Conservation (phyloP, 2,113 vertebrate genomes). For the Australoheros scitulus region DNA sequence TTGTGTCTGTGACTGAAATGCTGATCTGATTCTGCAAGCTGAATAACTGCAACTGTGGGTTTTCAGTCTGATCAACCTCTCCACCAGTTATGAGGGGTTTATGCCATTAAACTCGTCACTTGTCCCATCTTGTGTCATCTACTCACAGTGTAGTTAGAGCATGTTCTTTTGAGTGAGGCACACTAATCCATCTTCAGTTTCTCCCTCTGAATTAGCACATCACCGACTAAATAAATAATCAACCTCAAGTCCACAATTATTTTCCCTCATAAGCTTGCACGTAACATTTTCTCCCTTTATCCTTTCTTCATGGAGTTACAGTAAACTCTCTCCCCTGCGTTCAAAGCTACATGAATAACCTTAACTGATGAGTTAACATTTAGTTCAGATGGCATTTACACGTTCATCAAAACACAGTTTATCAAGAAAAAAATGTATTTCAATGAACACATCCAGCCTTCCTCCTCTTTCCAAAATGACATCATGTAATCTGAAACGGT, state of each 20-base stretch:
- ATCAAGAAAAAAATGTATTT: slow-evolving; percentile 33
- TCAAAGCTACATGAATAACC: slow-evolving; percentile 11
- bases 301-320: neutral
- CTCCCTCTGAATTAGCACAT: neutral
- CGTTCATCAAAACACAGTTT: slow-evolving; percentile 44
- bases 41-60: neutral
- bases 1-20: neutral
- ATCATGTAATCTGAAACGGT: slow-evolving; percentile 77
- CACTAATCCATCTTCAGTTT: neutral
- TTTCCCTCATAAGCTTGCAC: neutral
- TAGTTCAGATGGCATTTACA: slow-evolving; percentile 43
- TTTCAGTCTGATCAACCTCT: neutral
- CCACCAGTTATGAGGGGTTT: neutral
- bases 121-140: neutral
- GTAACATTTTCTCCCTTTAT: neutral
- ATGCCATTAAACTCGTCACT: neutral
- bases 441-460: neutral
- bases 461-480: slow-evolving; percentile 66
- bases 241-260: neutral
- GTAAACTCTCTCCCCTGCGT: neutral
- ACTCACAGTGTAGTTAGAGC: neutral
- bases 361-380: slow-evolving; percentile 26
- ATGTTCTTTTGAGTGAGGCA: neutral
- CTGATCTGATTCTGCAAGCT: neutral
- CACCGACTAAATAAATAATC: neutral